Conservation (phyloP, 1,140 invertebrate genomes). For the fruit fly (Drosophila melanogaster) region Release_6_plus_ISO1_MT NT_033777.3:23063001-23063500, state of each 20-base stretch:
- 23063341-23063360: slow-evolving; percentile 74
- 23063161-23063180: slow-evolving; percentile 71
- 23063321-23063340: slow-evolving; percentile 86
- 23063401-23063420: slow-evolving; percentile 87
- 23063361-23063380: slow-evolving; percentile 71
- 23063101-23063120: slow-evolving; percentile 33
- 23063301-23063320: slow-evolving; percentile 85
- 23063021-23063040: slow-evolving; percentile 85
- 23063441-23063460: slow-evolving; percentile 85
- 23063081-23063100: slow-evolving; percentile 85
- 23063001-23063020: slow-evolving; percentile 85
- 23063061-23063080: slow-evolving; percentile 84
- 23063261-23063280: slow-evolving; percentile 85
- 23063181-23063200: slow-evolving; percentile 40
- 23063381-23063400: slow-evolving; percentile 85
- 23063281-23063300: slow-evolving; percentile 85
- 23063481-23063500: slow-evolving; percentile 74
- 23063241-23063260: slow-evolving; percentile 69
- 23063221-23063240: slow-evolving; percentile 38
- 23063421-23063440: slow-evolving; percentile 86
- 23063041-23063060: slow-evolving; percentile 77
- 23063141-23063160: slow-evolving; percentile 76
- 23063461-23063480: slow-evolving; percentile 75
- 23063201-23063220: slow-evolving; percentile 33
- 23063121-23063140: slow-evolving; percentile 34